These are phyloP conservation scores for Drosophila paulistorum DNA, from an alignment of 1,140 invertebrate genomes.

Conservation along the genomic window DNA sequence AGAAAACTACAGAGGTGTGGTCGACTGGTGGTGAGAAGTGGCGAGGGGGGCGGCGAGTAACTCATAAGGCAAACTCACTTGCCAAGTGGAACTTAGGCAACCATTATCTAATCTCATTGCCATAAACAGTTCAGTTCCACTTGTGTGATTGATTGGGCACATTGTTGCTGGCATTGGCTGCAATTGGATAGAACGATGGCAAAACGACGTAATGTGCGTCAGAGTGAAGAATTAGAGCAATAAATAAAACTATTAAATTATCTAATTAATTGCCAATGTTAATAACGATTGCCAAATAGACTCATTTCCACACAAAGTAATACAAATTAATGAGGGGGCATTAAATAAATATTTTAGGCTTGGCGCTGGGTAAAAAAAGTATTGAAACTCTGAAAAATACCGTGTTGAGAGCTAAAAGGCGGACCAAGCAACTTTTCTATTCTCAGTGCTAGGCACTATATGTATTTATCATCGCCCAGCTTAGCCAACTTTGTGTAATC, in stretches of 20 bases:
- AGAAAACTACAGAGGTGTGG: constrained; percentile 4
- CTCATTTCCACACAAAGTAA: background rate
- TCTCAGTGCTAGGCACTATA: too few species aligned
- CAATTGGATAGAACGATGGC: constrained; percentile 3
- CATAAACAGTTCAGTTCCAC: constrained; percentile 21
- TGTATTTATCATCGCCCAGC: too few species aligned
- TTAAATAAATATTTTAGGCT: background rate
- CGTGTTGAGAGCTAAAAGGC: too few species aligned
- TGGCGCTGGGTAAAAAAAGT: too few species aligned
- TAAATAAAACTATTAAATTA: constrained; percentile 15
- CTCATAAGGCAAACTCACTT: background rate
- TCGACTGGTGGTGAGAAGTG: background rate
- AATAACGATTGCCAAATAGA: too few species aligned
- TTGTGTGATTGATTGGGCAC: constrained; percentile 17
- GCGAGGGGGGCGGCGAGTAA: background rate
- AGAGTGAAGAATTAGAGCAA: background rate
- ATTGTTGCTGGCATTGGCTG: constrained; percentile 5
- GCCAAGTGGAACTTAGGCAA: constrained; percentile 5
- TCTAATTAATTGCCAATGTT: constrained; percentile 11
- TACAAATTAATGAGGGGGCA: background rate
- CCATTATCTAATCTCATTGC: constrained; percentile 13
- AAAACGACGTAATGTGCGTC: constrained; percentile 5
- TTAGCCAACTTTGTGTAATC: too few species aligned
- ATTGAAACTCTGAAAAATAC: too few species aligned
- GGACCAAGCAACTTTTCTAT: too few species aligned